Base-by-base conservation (phyloP, 2,797 vertebrate species). In the Adelosebastes latens region DNA sequence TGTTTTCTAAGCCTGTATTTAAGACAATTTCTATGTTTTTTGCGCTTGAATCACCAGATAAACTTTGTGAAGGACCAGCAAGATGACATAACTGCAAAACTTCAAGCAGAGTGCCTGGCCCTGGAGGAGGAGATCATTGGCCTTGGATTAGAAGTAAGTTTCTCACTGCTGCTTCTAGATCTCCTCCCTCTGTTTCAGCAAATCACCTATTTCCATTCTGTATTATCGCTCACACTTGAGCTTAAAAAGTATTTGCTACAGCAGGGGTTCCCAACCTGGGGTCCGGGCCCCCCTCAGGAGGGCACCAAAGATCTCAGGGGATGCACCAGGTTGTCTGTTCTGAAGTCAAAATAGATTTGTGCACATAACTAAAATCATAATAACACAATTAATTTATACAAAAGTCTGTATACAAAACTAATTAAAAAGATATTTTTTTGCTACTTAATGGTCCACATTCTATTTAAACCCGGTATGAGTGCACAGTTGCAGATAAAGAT, bases 21-120 rank as follows among this genome's bases (percentile, higher is more conserved):
- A 32, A 25, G 1, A 58, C 2, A 24, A 9, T 22, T 65, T 42
- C 49, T 25, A 18, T 64, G 5, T 11, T 16, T 75, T 83, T 69
- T 46, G 14, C 79, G 31, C 8, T 46, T 77, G 27, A 79, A 84
- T 59, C 20, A 52, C 42, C 82, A 99, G 98, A 93, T 99, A 64
- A 83, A 93, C 78, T 94, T 83, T 86, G 95, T 97, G 82, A 99
- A 97, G 91, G 91, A 95, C 68, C 97, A 97, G 78, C 96, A 97
- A 92, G 89, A 93, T 72, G 71, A 66, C 27, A 62, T 94, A 83
- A 94, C 88, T 90, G 90, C 94, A 89, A 94, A 80, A 82, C 97
- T 99, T 85, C 58, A 82, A 5, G 77, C 90, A 52, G 96, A 98
- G 83, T 92, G 91, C 75, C 32, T 86, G 49, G 14, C 77, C 79